Evolutionary conservation across 2,797 vertebrate species (phyloP).

Genomic region (Chelonia mydas): DNA sequence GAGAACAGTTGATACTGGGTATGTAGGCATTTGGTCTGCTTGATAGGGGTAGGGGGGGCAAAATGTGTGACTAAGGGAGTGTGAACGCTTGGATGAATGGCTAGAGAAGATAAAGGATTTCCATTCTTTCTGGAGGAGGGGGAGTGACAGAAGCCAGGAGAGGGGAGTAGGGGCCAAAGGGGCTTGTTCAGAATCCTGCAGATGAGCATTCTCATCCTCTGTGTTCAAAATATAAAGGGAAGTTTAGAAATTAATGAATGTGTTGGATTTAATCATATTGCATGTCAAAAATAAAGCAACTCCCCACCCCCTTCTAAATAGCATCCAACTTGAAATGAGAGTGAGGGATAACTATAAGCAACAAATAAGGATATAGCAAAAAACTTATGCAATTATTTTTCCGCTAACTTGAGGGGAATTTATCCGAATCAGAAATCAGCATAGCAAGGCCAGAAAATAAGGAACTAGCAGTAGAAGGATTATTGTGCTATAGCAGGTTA

Average conservation of each 20-base stretch:
- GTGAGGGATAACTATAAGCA: neutral
- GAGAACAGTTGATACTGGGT: neutral
- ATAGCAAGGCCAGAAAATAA: neutral
- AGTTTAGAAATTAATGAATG: neutral
- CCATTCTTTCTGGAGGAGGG: neutral
- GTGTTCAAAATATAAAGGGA: neutral
- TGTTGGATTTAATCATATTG: neutral
- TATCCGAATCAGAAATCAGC: neutral
- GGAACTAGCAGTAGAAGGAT: neutral
- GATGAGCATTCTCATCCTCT: neutral
- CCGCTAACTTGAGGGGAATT: neutral
- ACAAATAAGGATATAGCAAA: neutral
- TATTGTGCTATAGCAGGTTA: neutral
- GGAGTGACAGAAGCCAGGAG: neutral
- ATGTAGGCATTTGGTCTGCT: slow-evolving; percentile 11
- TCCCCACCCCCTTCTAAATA: neutral
- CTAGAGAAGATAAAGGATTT: neutral
- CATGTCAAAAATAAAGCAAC: neutral
- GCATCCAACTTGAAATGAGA: neutral
- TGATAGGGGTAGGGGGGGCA: neutral
- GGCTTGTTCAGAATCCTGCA: neutral
- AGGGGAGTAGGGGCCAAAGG: neutral
- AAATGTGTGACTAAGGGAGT: neutral
- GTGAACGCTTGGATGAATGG: neutral
- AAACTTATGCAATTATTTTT: neutral